A percentile compares a stretch with the other conserved stretches of the same genome.
Evolutionary conservation across 2,888 invertebrate species (phyloP).

Genomic region (Lepidocyrtinus sp.): DNA sequence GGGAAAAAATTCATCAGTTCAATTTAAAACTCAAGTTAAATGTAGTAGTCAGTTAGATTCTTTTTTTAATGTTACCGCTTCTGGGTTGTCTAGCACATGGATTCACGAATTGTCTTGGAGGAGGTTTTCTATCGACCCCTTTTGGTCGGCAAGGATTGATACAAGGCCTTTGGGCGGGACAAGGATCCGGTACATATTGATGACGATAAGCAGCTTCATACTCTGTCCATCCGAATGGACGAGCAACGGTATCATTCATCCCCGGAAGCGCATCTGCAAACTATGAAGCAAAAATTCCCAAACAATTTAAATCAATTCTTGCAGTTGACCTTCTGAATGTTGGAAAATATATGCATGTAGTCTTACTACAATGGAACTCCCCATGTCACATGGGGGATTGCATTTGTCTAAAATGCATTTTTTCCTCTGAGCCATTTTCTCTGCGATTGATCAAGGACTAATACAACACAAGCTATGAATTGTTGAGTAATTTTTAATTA

Average conservation of each 20-base stretch:
- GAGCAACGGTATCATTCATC: conserved; percentile 61
- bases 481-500: too few species aligned
- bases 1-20: not conserved
- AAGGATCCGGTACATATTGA: conserved; percentile 66
- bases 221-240: conserved; percentile 69
- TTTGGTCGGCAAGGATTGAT: conserved; percentile 59
- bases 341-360: not conserved
- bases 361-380: conserved; percentile 64
- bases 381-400: conserved; percentile 66
- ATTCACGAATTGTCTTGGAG: conserved; percentile 64
- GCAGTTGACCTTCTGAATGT: too few species aligned
- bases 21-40: not conserved
- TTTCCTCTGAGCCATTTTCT: not conserved
- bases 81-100: conserved; percentile 36
- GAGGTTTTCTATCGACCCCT: conserved; percentile 50
- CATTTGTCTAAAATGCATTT: conserved; percentile 65
- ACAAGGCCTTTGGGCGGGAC: conserved; percentile 55
- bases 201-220: conserved; percentile 69
- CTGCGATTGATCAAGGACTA: too few species aligned
- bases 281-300: conserved; percentile 31
- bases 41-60: too few species aligned
- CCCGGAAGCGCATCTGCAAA: conserved; percentile 68
- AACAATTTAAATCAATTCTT: too few species aligned
- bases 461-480: too few species aligned
- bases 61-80: conserved; percentile 45